These are phyloP conservation scores for Teleogryllus occipitalis DNA, from an alignment of 1,140 invertebrate species.

Conservation along the genomic window DNA sequence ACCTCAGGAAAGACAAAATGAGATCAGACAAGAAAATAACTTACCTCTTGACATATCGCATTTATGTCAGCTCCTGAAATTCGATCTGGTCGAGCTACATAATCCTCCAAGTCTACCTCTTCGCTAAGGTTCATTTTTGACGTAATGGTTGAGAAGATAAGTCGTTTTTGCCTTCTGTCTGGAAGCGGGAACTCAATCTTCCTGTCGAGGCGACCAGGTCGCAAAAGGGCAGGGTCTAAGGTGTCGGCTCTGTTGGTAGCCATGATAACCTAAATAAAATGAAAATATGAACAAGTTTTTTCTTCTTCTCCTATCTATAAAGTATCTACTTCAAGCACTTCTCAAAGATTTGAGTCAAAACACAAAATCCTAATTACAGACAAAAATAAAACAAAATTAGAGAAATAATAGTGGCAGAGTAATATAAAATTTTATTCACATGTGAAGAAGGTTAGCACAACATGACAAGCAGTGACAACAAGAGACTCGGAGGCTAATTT, in stretches of 20 bases:
- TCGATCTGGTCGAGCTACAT: slow-evolving; percentile 94
- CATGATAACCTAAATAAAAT: slow-evolving; percentile 83
- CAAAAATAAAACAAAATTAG: too few species aligned
- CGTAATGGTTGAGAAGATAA: slow-evolving; percentile 97
- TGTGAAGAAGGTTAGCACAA: too few species aligned
- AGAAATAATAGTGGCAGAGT: too few species aligned
- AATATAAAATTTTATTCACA: too few species aligned
- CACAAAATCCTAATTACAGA: too few species aligned
- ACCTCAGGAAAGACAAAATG: too few species aligned
- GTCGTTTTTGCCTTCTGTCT: slow-evolving; percentile 92
- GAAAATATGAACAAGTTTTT: too few species aligned
- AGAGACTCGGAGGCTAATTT: too few species aligned
- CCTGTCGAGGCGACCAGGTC: slow-evolving; percentile 93
- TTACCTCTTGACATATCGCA: slow-evolving; percentile 97
- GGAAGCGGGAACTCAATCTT: slow-evolving; percentile 99
- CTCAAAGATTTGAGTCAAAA: too few species aligned
- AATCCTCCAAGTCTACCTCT: slow-evolving; percentile 98
- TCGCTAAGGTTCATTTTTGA: slow-evolving; percentile 99
- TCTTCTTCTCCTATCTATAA: too few species aligned
- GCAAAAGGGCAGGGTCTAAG: slow-evolving; percentile 90
- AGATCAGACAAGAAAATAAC: neutral
- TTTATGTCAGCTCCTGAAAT: slow-evolving; percentile 99
- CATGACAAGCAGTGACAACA: too few species aligned
- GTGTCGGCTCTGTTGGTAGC: slow-evolving; percentile 98
- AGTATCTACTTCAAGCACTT: too few species aligned